Percentiles rank a stretch among this genome's conserved stretches.
Conservation (phyloP, 2,797 vertebrate species). For the Acestrorhynchus altus region DNA sequence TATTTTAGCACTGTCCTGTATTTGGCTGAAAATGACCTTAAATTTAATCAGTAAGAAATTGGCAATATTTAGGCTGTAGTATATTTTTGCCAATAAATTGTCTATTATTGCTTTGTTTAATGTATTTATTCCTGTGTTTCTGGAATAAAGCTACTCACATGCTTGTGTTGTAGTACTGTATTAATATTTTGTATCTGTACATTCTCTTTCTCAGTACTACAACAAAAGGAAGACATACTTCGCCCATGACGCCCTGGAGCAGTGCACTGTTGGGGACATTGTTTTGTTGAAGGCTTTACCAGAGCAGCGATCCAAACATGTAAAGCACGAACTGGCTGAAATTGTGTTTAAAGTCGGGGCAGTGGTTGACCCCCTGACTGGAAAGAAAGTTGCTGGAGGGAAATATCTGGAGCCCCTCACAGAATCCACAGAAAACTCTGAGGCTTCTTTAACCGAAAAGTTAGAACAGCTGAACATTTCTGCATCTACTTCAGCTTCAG, state of each 20-base stretch:
- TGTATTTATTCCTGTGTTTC: background rate
- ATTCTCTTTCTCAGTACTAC: conserved; percentile 81
- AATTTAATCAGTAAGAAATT: background rate
- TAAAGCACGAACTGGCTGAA: conserved; percentile 94
- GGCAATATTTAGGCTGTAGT: too few species aligned
- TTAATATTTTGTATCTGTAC: background rate
- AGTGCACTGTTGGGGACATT: conserved; percentile 90
- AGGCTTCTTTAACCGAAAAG: conserved; percentile 78
- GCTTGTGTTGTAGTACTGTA: background rate
- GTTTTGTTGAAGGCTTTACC: conserved; percentile 92
- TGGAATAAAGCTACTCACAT: background rate
- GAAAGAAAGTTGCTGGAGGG: conserved; percentile 86
- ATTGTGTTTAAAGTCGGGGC: conserved; percentile 93
- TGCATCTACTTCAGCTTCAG: conserved; percentile 44
- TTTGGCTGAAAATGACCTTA: background rate
- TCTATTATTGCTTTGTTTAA: too few species aligned
- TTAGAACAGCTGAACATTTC: conserved; percentile 83
- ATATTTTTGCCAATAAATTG: too few species aligned
- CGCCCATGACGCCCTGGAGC: conserved; percentile 89
- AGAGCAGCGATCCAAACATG: conserved; percentile 85
- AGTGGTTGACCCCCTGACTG: conserved; percentile 91
- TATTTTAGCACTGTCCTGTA: background rate
- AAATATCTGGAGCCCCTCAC: conserved; percentile 83
- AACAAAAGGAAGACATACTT: conserved; percentile 98
- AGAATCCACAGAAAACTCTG: conserved; percentile 66